Base-by-base conservation (phyloP, 2,113 vertebrate genomes). In the Mustelus asterias region DNA sequence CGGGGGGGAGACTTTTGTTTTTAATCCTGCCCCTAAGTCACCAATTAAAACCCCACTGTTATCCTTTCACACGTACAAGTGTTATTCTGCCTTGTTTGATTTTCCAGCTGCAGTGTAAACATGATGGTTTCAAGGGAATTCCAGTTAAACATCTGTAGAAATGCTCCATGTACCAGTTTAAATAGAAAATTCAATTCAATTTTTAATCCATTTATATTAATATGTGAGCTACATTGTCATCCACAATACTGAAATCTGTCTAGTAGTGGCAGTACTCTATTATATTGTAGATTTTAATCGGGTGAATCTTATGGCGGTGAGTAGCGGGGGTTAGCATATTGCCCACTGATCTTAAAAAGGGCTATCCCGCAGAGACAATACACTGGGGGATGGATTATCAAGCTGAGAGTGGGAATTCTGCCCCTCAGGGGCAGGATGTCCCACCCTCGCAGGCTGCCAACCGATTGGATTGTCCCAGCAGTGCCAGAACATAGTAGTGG, bases 21-120 rank as follows among this genome's bases (percentile, higher is more conserved):
- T 65, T 63, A 63, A 93, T 67, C 60, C 60, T 93, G 33, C 4
- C 60, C n/a, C 60, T 67, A 93, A 65, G 37, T 93, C 89, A 41
- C 89, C 89, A 60, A 93, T 67, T 93, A 93, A 93, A 93, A 65
- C 60, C 89, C 67, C 60, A 65, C 60, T 93, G 33, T 93, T 67
- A 37, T 93, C 33, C 20, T 93, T 93, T 93, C 89, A 93, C 89
- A 41, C 60, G 37, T 65, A 63, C 89, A 93, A 93, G 60, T 65
- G 89, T 93, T 67, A 37, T 65, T 67, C 60, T 65, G 60, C 16
- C n/a, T 93, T 93, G 63, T 93, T 67, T 65, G 33, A 93, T 93
- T 93, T 93, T 93, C n/a, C 89, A 93, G 89, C 60, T n/a, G 29
- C 89, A n/a, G 18, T 65, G 89, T 65, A n/a, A 93, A 65, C 60